Evolutionary conservation across 2,797 vertebrate species (phyloP).

Genomic region (Lates japonicus): DNA sequence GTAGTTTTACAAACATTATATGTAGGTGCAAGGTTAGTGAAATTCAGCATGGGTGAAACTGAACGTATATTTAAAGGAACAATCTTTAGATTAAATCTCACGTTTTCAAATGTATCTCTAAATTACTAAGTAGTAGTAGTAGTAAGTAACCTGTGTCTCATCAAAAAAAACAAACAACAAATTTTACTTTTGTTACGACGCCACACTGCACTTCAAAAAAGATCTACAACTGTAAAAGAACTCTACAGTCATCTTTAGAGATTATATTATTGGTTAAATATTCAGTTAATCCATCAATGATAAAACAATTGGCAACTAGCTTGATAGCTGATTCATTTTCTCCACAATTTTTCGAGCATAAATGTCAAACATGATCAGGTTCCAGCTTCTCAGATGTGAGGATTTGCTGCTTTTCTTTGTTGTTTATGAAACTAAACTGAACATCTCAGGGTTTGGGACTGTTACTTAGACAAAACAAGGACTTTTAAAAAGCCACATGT

Average conservation of each 20-base stretch:
- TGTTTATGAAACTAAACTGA: neutral
- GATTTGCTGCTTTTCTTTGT: neutral
- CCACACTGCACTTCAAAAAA: neutral
- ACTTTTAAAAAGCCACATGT: no score
- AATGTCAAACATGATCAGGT: neutral
- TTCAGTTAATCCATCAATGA: neutral
- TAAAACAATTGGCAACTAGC: no score
- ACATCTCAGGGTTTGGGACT: neutral
- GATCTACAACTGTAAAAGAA: no score
- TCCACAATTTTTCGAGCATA: neutral
- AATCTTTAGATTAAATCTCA: no score
- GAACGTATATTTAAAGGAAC: no score
- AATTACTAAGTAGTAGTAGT: no score
- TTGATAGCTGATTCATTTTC: no score
- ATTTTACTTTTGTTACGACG: neutral
- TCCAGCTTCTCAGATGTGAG: neutral
- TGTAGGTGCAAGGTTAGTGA: neutral
- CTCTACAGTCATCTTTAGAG: no score
- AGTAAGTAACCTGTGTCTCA: no score
- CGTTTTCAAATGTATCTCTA: neutral
- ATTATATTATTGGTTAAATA: neutral
- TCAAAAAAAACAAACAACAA: no score
- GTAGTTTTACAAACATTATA: neutral
- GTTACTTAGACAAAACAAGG: no score
- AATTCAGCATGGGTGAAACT: no score